Percentiles rank a stretch among this genome's conserved stretches.
These are phyloP conservation scores for Nothura maculosa DNA, from an alignment of 2,797 vertebrate species.

Conservation along the genomic window DNA sequence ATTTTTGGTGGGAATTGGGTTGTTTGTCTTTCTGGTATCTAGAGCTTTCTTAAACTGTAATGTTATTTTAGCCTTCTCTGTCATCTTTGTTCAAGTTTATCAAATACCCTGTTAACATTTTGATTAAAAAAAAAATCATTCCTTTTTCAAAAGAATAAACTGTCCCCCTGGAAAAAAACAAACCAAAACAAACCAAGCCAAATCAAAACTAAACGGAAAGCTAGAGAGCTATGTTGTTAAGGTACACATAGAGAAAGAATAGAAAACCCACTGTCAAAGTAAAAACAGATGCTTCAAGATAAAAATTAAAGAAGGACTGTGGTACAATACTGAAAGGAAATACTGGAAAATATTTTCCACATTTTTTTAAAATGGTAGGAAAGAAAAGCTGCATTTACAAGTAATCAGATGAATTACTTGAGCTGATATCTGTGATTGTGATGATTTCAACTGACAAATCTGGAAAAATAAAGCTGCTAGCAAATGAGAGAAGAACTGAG, in stretches of 20 bases:
- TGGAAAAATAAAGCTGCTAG: background rate
- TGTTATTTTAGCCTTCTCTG: background rate
- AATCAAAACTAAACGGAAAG: background rate
- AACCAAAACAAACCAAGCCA: no score
- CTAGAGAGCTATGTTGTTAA: background rate
- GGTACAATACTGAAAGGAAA: slow-evolving; percentile 12
- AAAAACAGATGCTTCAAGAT: slow-evolving; percentile 1
- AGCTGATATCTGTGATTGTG: background rate
- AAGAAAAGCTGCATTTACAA: background rate
- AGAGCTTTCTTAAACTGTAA: background rate
- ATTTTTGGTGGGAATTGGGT: background rate
- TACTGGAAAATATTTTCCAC: background rate
- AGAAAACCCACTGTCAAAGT: slow-evolving; percentile 1
- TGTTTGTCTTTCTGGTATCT: background rate
- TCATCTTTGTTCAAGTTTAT: background rate
- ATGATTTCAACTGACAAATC: background rate
- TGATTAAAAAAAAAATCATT: background rate
- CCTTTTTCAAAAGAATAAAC: background rate
- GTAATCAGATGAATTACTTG: background rate
- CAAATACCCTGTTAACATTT: background rate
- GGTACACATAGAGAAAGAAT: background rate
- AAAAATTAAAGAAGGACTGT: background rate
- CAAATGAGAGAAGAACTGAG: background rate
- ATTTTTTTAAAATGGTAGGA: background rate
- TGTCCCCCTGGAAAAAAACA: background rate